Base-by-base conservation (phyloP, 2,797 vertebrate species). In the Threskiornis aethiopicus region DNA sequence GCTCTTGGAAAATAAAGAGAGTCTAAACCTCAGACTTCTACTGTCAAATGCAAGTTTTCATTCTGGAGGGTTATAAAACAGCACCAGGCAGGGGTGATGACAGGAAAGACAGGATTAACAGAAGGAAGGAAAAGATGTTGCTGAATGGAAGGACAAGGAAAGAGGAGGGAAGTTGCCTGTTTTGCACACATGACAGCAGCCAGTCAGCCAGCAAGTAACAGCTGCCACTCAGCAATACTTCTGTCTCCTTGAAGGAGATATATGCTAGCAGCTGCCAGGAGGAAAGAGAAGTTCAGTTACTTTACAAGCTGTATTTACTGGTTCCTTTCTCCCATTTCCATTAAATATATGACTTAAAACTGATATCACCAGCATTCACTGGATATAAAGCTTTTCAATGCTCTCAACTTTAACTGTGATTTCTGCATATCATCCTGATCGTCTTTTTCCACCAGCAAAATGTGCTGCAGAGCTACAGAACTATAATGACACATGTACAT, bases 151-250 rank as follows among this genome's bases (percentile, higher is more conserved):
- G 39, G 46, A 92, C 62, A 81, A 84, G 77, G 55, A 57, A 69
- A 79, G 79, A 85, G 65, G 78, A 84, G 79, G 84, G 71, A 87
- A 96, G 81, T 31, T 90, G 84, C 58, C 73, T 88, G 28, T 89
- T 93, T 85, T 54, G 66, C 59, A 79, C 44, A 81, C 39, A 58
- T 46, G 80, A 90, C 79, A 92, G 91, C 87, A 95, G 84, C 84
- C 70, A 81, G 65, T 73, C 93, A 89, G 91, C 55, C 90, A 93
- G 83, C 73, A 95, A 90, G 11, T 51, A 94, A 57, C 75, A 96
- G 91, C 87, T 90, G 92, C 79, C 82, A 62, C 66, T 97, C 89
- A 91, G 89, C 52, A 94, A 51, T 33, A 85, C 67, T 91, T 88
- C 80, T 75, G 66, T 69, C 90, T 91, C 89, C 84, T 78, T 81